Base-by-base conservation (phyloP, 2,888 invertebrate genomes). In the Dicyrtomina minuta region DNA sequence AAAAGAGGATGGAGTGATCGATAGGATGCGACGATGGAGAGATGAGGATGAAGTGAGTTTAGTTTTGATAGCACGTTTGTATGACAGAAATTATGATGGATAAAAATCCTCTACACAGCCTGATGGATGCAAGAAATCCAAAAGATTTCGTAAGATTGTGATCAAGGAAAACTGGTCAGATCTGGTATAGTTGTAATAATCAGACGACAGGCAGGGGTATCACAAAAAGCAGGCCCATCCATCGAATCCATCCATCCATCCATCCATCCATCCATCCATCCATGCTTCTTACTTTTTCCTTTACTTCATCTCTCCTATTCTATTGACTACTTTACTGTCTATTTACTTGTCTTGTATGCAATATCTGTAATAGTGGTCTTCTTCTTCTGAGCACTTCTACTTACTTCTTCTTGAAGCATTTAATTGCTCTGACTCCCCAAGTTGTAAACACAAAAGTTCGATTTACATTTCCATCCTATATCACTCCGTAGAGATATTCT, bases 61-160 rank as follows among this genome's bases (percentile, higher is more conserved):
- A 13, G 39, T 33, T 3, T 3, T 33, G 4, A 33, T 27, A 39
- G 56, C 56, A 56, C 56, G 58, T 58, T 58, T 58, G 39, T 58
- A 58, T 58, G 58, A 64, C 39, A 64, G 51, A 51, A 27, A 33
- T 33, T 49, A 51, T 27, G 39, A 66, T 55, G 49, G 43, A 27
- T 61, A 51, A 49, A 66, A 67, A 59, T 68, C 51, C 24, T 46
- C 20, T 51, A 24, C 43, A 44, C 49, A 27, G 26, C 13, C 56
- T 56, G 56, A 24, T 53, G 27, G 56, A 70, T 70, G 72, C 68
- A 72, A 73, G 72, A 73, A 75, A 67, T 53, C 46, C 46, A 62
- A 43, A 61, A 44, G 68, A 72, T 75, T 75, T 73, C 75, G 71
- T 73, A 75, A 75, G 75, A 72, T 70, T 67, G 66, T 67, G 59